Conservation (phyloP, 2,888 invertebrate species). For the Acronicta psi region DNA sequence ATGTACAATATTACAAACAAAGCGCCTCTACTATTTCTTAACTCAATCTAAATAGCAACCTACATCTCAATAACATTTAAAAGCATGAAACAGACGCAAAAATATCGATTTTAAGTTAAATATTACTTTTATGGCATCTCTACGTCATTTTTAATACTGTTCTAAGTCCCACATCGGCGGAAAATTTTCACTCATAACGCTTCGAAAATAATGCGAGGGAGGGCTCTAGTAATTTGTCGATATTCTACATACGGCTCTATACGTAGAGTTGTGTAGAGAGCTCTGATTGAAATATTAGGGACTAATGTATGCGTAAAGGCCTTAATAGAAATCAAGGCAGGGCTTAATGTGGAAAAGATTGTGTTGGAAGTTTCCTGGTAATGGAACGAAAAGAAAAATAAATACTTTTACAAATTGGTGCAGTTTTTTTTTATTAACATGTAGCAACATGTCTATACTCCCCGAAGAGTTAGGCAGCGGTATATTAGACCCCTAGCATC, state of each 20-base stretch:
- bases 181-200: conserved; percentile 73
- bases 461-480: too few relatives aligned
- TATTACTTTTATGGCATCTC: conserved; percentile 57
- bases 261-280: conserved; percentile 31
- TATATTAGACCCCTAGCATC: too few relatives aligned
- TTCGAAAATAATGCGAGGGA: conserved; percentile 68
- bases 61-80: neutral
- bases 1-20: too few relatives aligned
- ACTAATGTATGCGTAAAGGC: conserved; percentile 45
- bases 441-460: too few relatives aligned
- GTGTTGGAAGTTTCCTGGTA: neutral
- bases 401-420: neutral
- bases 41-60: too few relatives aligned
- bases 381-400: neutral
- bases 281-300: conserved; percentile 57
- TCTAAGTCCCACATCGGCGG: conserved; percentile 57
- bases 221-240: conserved; percentile 74
- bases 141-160: conserved; percentile 53
- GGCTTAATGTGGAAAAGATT: conserved; percentile 9
- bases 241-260: conserved; percentile 55
- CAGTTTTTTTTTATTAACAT: too few relatives aligned
- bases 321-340: conserved; percentile 29
- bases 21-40: too few relatives aligned
- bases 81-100: conserved; percentile 10
- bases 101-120: conserved; percentile 18